Evolutionary conservation across 2,113 vertebrate genomes (phyloP).

Genomic region (Acanthisitta chloris): DNA sequence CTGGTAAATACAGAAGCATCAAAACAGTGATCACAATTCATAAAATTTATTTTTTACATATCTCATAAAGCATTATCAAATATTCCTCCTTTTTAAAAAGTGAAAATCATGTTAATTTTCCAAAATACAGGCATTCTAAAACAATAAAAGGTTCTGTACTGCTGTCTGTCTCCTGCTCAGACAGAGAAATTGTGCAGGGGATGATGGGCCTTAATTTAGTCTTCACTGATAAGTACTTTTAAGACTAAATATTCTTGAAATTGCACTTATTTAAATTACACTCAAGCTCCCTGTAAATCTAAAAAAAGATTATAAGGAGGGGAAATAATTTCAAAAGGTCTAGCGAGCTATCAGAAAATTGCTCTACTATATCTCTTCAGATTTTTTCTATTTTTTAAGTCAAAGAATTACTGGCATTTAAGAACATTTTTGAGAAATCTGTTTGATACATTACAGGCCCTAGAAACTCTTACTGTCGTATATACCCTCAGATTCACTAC

Average conservation of each 20-base stretch:
- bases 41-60: not conserved
- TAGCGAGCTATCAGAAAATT: constrained; percentile 1
- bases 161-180: not conserved
- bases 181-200: not conserved
- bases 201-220: constrained; percentile 11
- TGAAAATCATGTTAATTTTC: not conserved
- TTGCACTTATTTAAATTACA: constrained; percentile 24
- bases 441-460: not conserved
- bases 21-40: not conserved
- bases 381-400: constrained; percentile 1
- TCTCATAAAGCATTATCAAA: not conserved
- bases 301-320: not conserved
- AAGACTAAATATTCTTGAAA: constrained; percentile 44
- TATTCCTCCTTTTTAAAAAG: not conserved
- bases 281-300: not conserved
- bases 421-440: constrained; percentile 2
- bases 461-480: not conserved
- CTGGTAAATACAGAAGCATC: not conserved
- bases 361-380: not conserved
- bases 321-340: not conserved
- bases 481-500: not conserved
- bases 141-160: not conserved
- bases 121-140: not conserved
- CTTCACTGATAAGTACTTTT: constrained; percentile 20
- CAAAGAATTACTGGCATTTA: not conserved